Evolutionary conservation across 2,797 vertebrate species (phyloP).

Genomic region (Lateolabrax maculatus): DNA sequence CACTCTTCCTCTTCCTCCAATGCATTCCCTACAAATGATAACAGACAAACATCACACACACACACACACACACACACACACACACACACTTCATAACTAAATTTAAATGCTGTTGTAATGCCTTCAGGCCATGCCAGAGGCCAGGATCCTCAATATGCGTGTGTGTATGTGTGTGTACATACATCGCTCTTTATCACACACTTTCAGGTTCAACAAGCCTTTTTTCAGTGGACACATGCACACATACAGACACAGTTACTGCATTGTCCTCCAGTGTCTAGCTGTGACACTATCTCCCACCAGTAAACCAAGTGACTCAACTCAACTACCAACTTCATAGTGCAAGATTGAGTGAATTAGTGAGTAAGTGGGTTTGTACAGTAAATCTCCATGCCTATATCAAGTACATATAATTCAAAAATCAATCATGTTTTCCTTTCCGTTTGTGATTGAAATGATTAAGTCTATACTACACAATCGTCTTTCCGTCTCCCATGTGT

Average conservation of each 20-base stretch:
- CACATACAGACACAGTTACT: conserved; percentile 8
- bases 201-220: conserved; percentile 32
- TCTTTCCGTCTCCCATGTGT: neutral
- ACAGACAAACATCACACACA: neutral
- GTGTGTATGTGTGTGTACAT: conserved; percentile 16
- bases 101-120: too few relatives aligned
- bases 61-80: neutral
- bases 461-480: neutral
- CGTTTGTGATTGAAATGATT: conserved; percentile 3
- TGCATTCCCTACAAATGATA: neutral
- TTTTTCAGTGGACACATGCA: conserved; percentile 15
- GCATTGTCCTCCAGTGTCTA: conserved; percentile 47
- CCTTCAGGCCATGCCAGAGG: conserved; percentile 36
- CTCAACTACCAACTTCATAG: conserved; percentile 22
- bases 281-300: conserved; percentile 42
- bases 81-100: neutral
- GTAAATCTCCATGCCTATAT: neutral
- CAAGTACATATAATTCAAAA: neutral
- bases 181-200: conserved; percentile 29
- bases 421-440: neutral
- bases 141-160: conserved; percentile 4
- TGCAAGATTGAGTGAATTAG: conserved; percentile 25
- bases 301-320: conserved; percentile 17
- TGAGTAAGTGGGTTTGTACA: conserved; percentile 7
- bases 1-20: neutral